These are phyloP conservation scores for Dysmachus trigonus DNA, from an alignment of 2,888 invertebrate species.

Conservation along the genomic window DNA sequence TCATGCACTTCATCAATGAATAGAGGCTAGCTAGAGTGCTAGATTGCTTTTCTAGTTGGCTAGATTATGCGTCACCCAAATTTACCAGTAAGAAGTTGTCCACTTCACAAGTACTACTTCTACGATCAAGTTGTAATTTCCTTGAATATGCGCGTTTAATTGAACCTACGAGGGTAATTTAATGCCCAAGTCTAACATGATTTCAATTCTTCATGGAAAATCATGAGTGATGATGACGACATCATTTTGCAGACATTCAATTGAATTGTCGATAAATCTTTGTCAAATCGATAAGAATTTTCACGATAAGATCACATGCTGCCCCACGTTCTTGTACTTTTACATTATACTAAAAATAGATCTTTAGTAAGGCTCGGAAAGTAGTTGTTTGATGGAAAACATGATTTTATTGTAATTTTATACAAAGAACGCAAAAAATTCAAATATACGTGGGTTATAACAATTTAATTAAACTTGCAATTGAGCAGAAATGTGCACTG, in stretches of 20 bases:
- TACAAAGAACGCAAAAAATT: neutral
- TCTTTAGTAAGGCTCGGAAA: neutral
- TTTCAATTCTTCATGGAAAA: neutral
- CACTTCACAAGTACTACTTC: too few relatives aligned
- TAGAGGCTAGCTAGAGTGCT: neutral
- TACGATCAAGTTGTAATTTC: neutral
- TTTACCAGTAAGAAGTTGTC: neutral
- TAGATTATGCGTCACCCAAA: neutral
- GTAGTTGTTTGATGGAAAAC: neutral
- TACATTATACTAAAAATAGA: neutral
- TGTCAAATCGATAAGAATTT: neutral
- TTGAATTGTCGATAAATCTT: neutral
- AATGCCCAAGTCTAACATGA: neutral
- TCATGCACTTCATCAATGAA: neutral
- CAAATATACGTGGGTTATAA: neutral
- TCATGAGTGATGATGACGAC: neutral
- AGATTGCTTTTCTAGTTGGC: neutral
- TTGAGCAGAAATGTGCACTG: neutral
- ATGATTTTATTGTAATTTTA: neutral
- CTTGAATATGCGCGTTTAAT: neutral
- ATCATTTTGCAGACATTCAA: neutral
- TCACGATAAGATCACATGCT: neutral
- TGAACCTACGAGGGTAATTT: neutral
- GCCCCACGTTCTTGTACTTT: neutral
- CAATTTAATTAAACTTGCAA: neutral